Conservation (phyloP, 1,140 invertebrate genomes). For the Euura saliciscinereae region DNA sequence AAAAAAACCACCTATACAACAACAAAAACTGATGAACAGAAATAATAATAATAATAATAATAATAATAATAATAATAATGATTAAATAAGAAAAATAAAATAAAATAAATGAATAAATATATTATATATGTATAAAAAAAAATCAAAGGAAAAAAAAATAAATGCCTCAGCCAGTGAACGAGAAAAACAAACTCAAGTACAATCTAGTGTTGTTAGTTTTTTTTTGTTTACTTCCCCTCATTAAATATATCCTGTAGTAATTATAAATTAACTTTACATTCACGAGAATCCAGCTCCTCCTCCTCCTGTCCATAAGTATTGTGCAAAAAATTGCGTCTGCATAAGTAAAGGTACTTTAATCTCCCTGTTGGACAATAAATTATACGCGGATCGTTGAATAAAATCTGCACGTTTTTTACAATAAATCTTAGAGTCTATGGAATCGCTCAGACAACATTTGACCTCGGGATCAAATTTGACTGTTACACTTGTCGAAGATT, state of each 20-base stretch:
- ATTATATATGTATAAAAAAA: constrained; percentile 4
- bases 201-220: not conserved
- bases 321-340: not conserved
- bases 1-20: not conserved
- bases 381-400: not conserved
- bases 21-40: not conserved
- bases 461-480: not conserved
- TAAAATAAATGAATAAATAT: constrained; percentile 4
- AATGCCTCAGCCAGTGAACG: constrained; percentile 1
- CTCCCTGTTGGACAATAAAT: too few species aligned
- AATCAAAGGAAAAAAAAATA: not conserved
- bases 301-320: not conserved
- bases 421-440: not conserved
- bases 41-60: too few species aligned
- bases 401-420: not conserved
- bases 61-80: too few species aligned
- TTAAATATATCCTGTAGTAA: too few species aligned
- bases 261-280: too few species aligned
- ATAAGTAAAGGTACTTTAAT: too few species aligned
- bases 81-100: not conserved
- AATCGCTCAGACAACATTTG: not conserved
- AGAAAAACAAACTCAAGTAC: not conserved
- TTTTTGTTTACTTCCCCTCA: not conserved
- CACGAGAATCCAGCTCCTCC: too few species aligned
- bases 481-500: not conserved